phyloP scores from a whole-genome alignment of 1,140 invertebrate species.

The Centruroides sculpturatus region DNA sequence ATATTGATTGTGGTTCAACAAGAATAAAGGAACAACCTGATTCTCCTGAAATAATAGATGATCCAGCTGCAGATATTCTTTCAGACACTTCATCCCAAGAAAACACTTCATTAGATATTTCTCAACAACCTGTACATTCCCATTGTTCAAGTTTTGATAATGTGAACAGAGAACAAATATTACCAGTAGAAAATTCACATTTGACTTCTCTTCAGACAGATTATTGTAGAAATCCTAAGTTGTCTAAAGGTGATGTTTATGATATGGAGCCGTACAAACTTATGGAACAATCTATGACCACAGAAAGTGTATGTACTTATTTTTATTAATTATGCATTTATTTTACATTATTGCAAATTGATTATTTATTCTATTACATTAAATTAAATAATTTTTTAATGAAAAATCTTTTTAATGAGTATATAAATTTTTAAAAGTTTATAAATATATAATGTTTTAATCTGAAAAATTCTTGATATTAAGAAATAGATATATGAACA shows the following conservation, averaged over 20 bases:
- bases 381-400: too few relatives aligned
- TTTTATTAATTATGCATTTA: too few relatives aligned
- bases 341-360: too few relatives aligned
- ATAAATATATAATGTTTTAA: too few relatives aligned
- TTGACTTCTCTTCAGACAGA: not conserved
- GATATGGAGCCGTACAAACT: constrained; percentile 13
- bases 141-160: constrained; percentile 4
- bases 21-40: constrained; percentile 8
- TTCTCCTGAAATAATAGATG: constrained; percentile 11
- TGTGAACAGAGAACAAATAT: constrained; percentile 4
- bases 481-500: too few relatives aligned
- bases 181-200: constrained; percentile 5
- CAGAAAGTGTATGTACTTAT: constrained; percentile 12
- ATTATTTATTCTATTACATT: too few relatives aligned
- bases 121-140: constrained; percentile 4
- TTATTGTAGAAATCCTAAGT: too few relatives aligned
- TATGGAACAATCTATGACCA: constrained; percentile 15
- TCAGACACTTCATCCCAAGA: constrained; percentile 3
- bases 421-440: too few relatives aligned
- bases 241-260: not conserved
- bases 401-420: too few relatives aligned
- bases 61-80: constrained; percentile 3
- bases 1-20: not conserved
- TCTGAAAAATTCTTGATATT: too few relatives aligned
- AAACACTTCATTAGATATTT: constrained; percentile 7